phyloP scores from a whole-genome alignment of 2,888 invertebrate genomes.

The Pandemis heparana region DNA sequence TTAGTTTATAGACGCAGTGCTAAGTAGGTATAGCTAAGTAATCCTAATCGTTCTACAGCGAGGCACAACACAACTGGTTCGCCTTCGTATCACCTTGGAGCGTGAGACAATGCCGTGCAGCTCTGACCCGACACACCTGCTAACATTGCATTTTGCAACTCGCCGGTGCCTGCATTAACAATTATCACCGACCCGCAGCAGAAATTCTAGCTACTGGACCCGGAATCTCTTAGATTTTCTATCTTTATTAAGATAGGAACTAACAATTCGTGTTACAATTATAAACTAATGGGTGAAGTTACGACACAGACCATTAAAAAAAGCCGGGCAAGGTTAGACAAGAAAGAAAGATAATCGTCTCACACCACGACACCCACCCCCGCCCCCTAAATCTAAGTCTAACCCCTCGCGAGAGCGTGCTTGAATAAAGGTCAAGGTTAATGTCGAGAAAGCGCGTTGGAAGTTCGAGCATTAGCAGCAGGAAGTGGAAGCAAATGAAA shows the following conservation, averaged over 20 bases:
- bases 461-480: background rate
- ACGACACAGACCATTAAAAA: background rate
- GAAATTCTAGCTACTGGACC: background rate
- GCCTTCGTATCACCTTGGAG: conserved; percentile 40
- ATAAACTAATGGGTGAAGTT: background rate
- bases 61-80: conserved; percentile 39
- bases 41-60: conserved; percentile 26
- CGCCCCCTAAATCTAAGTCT: background rate
- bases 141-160: conserved; percentile 21
- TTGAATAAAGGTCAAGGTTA: conserved; percentile 26
- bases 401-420: conserved; percentile 14
- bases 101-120: conserved; percentile 34
- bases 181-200: conserved; percentile 1
- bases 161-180: background rate
- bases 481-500: conserved; percentile 4
- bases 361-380: background rate
- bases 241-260: background rate
- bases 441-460: conserved; percentile 25
- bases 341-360: conserved; percentile 1
- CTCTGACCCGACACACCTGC: conserved; percentile 39
- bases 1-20: background rate
- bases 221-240: background rate
- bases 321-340: background rate
- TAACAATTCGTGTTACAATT: background rate
- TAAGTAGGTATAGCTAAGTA: background rate